These are phyloP conservation scores for Eolophus roseicapilla DNA, from an alignment of 2,113 vertebrate genomes.

Conservation along the genomic window DNA sequence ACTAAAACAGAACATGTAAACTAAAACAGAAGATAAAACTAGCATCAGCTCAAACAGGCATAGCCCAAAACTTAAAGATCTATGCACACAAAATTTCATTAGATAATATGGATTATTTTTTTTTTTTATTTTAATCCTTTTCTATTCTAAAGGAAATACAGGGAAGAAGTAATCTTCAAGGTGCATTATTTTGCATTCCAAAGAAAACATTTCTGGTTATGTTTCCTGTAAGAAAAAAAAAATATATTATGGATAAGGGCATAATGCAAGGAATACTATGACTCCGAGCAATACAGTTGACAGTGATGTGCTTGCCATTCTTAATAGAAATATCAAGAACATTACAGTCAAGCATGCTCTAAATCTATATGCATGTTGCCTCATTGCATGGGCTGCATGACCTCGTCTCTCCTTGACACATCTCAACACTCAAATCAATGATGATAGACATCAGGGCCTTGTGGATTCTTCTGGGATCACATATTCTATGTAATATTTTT, in stretches of 20 bases:
- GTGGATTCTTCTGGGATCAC: neutral
- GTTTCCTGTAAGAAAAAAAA: neutral
- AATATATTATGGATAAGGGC: neutral
- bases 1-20: neutral
- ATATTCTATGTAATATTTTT: neutral
- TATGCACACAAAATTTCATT: neutral
- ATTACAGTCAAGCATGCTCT: neutral
- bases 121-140: neutral
- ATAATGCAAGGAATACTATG: neutral
- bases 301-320: neutral
- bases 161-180: neutral
- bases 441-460: neutral
- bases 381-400: neutral
- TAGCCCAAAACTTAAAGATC: neutral
- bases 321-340: conserved; percentile 26
- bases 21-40: neutral
- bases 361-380: neutral
- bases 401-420: conserved; percentile 1
- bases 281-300: neutral
- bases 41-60: neutral
- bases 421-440: neutral
- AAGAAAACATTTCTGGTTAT: neutral
- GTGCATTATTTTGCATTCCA: neutral
- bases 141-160: neutral
- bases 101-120: neutral